Conservation (phyloP, 1,140 invertebrate species). For the Acyrthosiphon pisum region DNA sequence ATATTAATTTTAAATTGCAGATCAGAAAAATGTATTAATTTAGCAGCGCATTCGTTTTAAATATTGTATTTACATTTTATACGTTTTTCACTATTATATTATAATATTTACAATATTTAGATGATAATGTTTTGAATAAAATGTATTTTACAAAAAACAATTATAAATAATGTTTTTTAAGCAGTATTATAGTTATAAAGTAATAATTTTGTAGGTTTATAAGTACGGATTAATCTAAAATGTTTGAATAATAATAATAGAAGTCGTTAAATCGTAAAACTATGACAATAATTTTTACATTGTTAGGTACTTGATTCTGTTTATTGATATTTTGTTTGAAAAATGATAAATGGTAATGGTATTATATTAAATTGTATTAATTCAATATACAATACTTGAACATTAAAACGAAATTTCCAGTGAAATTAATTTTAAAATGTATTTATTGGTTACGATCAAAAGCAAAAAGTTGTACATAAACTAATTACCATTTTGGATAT, state of each 20-base stretch:
- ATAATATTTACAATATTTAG: neutral
- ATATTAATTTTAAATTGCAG: neutral
- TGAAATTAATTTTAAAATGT: neutral
- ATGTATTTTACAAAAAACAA: neutral
- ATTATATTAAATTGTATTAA: neutral
- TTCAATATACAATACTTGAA: neutral
- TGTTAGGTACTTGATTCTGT: neutral
- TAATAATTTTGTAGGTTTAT: neutral
- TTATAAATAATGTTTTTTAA: neutral
- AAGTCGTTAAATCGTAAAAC: neutral
- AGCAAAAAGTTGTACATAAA: slow-evolving; percentile 3
- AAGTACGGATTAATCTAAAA: neutral
- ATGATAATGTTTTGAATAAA: neutral
- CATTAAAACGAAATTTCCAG: neutral
- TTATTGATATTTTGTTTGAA: neutral
- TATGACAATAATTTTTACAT: neutral
- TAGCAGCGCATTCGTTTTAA: neutral
- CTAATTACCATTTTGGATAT: slow-evolving; percentile 31
- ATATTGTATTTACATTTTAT: neutral
- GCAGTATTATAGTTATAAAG: neutral
- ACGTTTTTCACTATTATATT: neutral
- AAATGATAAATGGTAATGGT: neutral
- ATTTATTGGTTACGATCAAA: neutral
- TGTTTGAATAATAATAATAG: neutral
- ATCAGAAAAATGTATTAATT: neutral